Percentiles rank a stretch among this genome's conserved stretches.
phyloP scores from a whole-genome alignment of 2,113 vertebrate genomes.

The Ptilonorhynchus violaceus region DNA sequence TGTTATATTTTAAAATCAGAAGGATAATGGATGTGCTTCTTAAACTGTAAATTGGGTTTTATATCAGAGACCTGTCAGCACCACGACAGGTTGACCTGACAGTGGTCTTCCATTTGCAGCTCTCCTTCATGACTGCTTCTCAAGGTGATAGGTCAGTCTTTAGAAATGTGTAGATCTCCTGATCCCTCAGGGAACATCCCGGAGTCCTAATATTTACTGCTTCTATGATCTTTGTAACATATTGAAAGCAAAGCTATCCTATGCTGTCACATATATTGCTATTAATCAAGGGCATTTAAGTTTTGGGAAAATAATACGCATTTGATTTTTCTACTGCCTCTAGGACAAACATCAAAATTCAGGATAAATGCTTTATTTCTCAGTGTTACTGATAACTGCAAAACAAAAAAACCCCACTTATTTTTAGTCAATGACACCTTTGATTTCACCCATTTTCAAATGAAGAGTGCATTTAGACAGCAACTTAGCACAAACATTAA shows the following conservation, averaged over 20 bases:
- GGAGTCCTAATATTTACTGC: slow-evolving; percentile 59
- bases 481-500: neutral
- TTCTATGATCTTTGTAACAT: slow-evolving; percentile 64
- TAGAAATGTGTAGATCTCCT: slow-evolving; percentile 47
- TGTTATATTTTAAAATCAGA: slow-evolving; percentile 78
- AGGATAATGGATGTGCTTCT: slow-evolving; percentile 84
- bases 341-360: neutral
- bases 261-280: slow-evolving; percentile 58
- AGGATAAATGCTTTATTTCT: neutral
- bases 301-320: slow-evolving; percentile 45
- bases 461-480: neutral
- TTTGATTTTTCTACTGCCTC: slow-evolving; percentile 30
- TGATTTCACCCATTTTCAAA: neutral
- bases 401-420: neutral
- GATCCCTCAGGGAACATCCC: slow-evolving; percentile 65
- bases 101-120: slow-evolving; percentile 65
- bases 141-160: slow-evolving; percentile 77
- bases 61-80: slow-evolving; percentile 76
- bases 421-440: neutral
- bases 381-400: neutral
- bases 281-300: slow-evolving; percentile 70
- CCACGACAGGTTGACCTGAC: slow-evolving; percentile 63
- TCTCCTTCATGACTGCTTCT: slow-evolving; percentile 63
- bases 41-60: slow-evolving; percentile 83
- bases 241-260: slow-evolving; percentile 62